Conservation (phyloP, 92 coral and sea anemone genomes). For the Zoanthus gigantus region DNA sequence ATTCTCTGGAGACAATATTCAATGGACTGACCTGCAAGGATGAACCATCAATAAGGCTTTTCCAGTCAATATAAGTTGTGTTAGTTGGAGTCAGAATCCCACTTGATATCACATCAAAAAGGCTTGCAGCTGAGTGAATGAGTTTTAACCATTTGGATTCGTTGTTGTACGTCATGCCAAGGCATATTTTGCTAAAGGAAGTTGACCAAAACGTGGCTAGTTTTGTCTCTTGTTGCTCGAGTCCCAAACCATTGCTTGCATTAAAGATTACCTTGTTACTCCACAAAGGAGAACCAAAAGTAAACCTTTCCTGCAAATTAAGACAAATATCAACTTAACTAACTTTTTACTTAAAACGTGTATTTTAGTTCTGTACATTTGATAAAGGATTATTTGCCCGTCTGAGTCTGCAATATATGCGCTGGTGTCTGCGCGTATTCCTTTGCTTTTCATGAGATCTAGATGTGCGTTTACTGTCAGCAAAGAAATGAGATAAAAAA, state of each 20-base stretch:
- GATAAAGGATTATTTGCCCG: neutral
- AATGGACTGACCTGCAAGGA: slow-evolving; percentile 56
- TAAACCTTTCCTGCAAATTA: neutral
- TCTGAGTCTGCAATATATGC: no score
- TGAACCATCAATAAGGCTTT: slow-evolving; percentile 57
- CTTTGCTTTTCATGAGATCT: neutral
- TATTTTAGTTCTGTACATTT: neutral
- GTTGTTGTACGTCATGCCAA: slow-evolving; percentile 19
- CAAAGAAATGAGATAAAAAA: neutral
- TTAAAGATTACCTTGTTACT: slow-evolving; percentile 1
- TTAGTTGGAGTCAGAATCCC: slow-evolving; percentile 37
- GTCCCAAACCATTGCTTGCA: neutral
- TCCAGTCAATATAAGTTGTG: slow-evolving; percentile 60
- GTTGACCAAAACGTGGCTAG: slow-evolving; percentile 44
- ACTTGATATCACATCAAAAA: slow-evolving; percentile 52
- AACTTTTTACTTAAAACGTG: neutral
- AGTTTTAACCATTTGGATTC: slow-evolving; percentile 65
- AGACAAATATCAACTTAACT: neutral
- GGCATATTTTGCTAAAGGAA: slow-evolving; percentile 17
- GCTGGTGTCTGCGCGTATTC: no score
- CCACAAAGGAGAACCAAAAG: slow-evolving; percentile 36
- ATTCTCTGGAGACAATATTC: no score
- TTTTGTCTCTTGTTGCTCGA: slow-evolving; percentile 24
- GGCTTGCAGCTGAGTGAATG: slow-evolving; percentile 33
- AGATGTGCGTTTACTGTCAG: neutral